Base-by-base conservation (phyloP, 2,113 vertebrate species). In the Suricata suricatta region DNA sequence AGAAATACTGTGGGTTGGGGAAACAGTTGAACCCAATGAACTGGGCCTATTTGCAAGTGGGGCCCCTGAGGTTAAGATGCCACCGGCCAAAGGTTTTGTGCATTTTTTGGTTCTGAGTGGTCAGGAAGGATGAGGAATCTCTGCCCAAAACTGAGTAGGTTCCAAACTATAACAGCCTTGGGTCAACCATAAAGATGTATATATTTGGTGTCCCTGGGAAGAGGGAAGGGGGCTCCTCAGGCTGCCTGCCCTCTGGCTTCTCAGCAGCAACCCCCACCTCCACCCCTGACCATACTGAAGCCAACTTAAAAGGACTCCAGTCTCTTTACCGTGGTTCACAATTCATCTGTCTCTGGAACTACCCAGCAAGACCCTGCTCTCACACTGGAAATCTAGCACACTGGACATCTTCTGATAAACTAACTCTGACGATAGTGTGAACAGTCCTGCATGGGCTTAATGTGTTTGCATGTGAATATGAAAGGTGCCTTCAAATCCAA, bases 81-180 rank as follows among this genome's bases (percentile, higher is more conserved):
- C 84, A 88, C 50, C 2, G 21, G 54, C 64, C 93, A 95, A 84
- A 69, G 1, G 69, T 71, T 57, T 7, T 8, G 33, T 91, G 77
- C 92, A 93, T 96, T 95, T 97, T 95, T 95, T 23, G 12, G 57
- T 84, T 87, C 90, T 96, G 97, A 97, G 74, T 87, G 54, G 69
- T 90, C 89, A 95, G 89, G 90, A 96, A 96, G 89, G 60, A 93
- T 84, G 86, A 90, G 79, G 27, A 96, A 72, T 74, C 80, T 52
- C 89, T 83, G 15, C 47, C 95, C 89, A 9, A 77, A 76, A 50
- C 52, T 77, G 80, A 96, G 33, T 50, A 47, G 31, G 1, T 88
- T 95, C 82, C 77, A 94, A 84, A 47, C 54, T 88, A 13, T 60
- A 66, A 92, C 74, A 47, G 29, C 7, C 7, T 71, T 80, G n/a